Percentiles rank a stretch among this genome's conserved stretches.
Conservation (phyloP, 2,113 vertebrate genomes). For the Pheucticus melanocephalus region DNA sequence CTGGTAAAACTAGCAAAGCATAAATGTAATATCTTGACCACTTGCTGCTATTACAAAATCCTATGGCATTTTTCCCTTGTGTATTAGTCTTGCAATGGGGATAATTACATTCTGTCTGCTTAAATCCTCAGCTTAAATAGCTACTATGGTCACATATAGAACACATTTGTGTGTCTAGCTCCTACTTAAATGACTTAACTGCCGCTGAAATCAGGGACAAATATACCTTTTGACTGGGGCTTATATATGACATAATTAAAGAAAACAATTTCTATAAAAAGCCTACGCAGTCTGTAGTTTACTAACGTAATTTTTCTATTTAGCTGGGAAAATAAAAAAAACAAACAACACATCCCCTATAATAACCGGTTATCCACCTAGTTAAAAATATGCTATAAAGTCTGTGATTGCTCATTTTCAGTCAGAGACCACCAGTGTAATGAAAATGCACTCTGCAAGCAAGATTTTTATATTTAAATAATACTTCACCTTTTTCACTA, state of each 20-base stretch:
- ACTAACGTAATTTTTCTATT: neutral
- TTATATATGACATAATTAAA: neutral
- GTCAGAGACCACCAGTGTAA: neutral
- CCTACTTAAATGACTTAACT: neutral
- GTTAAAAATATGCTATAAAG: neutral
- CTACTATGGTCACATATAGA: constrained; percentile 24
- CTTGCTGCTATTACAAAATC: constrained; percentile 62
- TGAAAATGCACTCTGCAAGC: neutral
- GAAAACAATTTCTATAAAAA: neutral
- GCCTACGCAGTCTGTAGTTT: neutral
- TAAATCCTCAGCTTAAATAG: constrained; percentile 32
- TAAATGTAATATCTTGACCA: constrained; percentile 54
- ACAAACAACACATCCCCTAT: neutral
- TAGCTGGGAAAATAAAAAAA: neutral
- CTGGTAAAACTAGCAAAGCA: constrained; percentile 49
- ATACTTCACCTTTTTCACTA: neutral
- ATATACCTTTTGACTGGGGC: neutral
- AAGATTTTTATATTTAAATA: neutral
- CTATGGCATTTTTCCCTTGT: constrained; percentile 2
- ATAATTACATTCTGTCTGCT: constrained; percentile 42
- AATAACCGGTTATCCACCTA: neutral
- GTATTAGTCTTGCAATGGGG: constrained; percentile 29
- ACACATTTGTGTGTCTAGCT: constrained; percentile 11
- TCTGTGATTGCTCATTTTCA: neutral
- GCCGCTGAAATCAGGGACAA: neutral